A percentile compares a stretch with the other conserved stretches of the same genome.
phyloP scores from a whole-genome alignment of 2,113 vertebrate species.

The Callocephalon fimbriatum region DNA sequence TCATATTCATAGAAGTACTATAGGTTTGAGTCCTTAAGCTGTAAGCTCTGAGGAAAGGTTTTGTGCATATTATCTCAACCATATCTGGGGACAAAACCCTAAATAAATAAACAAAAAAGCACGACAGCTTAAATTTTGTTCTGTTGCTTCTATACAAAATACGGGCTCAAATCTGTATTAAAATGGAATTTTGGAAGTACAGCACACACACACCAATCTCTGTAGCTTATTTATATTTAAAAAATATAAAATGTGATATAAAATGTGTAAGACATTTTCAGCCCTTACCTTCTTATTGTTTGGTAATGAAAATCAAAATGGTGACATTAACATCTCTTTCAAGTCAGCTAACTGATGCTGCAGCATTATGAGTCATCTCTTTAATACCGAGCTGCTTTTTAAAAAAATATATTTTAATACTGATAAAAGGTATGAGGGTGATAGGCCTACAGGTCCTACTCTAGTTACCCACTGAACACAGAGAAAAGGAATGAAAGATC shows the following conservation, averaged over 20 bases:
- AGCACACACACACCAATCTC: background rate
- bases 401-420: background rate
- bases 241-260: background rate
- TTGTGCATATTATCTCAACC: background rate
- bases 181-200: background rate
- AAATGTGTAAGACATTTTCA: background rate
- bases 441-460: background rate
- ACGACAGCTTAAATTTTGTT: background rate
- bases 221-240: background rate
- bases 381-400: background rate
- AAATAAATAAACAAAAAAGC: background rate
- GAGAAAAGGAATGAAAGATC: background rate
- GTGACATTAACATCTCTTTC: conserved; percentile 7
- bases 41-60: background rate
- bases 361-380: conserved; percentile 46
- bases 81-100: background rate
- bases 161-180: background rate
- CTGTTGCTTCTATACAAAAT: background rate
- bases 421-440: background rate
- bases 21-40: background rate
- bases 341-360: conserved; percentile 1
- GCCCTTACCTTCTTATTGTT: background rate
- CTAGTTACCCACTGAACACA: background rate
- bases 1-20: background rate
- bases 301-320: conserved; percentile 23